Base-by-base conservation (phyloP, 2,113 vertebrate species). In the Tringa solitaria region DNA sequence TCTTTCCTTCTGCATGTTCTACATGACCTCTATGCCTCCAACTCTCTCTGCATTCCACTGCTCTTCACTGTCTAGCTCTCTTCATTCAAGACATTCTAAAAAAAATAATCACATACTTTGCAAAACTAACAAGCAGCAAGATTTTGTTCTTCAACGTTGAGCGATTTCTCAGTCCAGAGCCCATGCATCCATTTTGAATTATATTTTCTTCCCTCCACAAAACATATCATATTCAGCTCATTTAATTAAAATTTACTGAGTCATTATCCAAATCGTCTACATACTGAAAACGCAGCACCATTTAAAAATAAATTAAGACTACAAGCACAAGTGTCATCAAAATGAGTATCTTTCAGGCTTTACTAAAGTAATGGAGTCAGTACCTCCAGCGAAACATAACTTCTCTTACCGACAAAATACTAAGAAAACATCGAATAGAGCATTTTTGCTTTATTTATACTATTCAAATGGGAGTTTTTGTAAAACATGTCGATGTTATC, bases 221-320 rank as follows among this genome's bases (percentile, higher is more conserved):
- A 78, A 89, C 63, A 33, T 51, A 93, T 84, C 43, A 35, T 86
- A 91, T 93, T 94, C 94, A 96, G 92, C 88, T 95, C 73, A 83
- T 92, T 97, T 97, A 98, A 98, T 97, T 98, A 98, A 95, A 95
- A 96, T 95, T 86, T 95, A 97, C 95, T 60, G 90, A 96, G 75
- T 89, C 95, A 96, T 96, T 97, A 93, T 96, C 92, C 65, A 68
- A 93, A 83, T 93, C 86, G 90, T 46, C 65, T 80, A 70, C 84
- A 67, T 37, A 87, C 8, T 9, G 59, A 91, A 90, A 92, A 87
- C 0, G 14, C 33, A 86, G 77, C 57, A 63, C 28, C 74, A 69
- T 87, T 96, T 89, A 91, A 93, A 97, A 96, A 96, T 86, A 96
- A 94, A 95, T 93, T 93, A 90, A 75, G 53, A 86, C 76, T 51